Base-by-base conservation (phyloP, 37 sponge, comb jelly and placozoan species). In the Hexactinellida sp. region DNA sequence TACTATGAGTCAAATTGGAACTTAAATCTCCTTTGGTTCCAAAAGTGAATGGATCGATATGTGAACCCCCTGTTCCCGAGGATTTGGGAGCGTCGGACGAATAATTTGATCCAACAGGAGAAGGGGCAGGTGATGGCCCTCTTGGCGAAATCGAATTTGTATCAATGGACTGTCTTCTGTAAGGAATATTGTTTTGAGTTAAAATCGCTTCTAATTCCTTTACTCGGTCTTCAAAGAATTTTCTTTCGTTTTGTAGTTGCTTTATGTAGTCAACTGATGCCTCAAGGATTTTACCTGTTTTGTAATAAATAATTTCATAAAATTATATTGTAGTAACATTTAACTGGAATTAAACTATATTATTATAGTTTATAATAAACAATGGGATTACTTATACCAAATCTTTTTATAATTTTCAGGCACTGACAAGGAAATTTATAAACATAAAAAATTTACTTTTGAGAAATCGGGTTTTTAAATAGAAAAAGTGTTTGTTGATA, bases 71-170 rank as follows among this genome's bases (percentile, higher is more conserved):
- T 23, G 76, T 63, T 1, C 76, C 76, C 5, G 76, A 21, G 30
- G 76, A 63, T n/a, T 63, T 63, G 76, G 76, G 76, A 3, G 76
- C 76, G 76, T 63, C 76, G 34, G 76, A 63, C 32, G 76, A 63
- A n/a, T 63, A 63, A n/a, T 63, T 63, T 3, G 76, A 63, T 28
- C 76, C 76, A 7, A 63, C 76, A 3, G 76, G 76, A 63, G 76
- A 63, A 1, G 76, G 76, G 28, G 76, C 76, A 10, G 76, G 76
- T 7, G 76, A 63, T 5, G 76, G 25, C 3, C 76, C 76, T 23
- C 76, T 10, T 25, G 76, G 13, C 19, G 76, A 63, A 28, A 63
- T 23, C 3, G 76, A 63, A 63, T n/a, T n/a, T 10, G 76, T 63
- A n/a, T 63, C 76, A n/a, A 63, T 28, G 3, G 76, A 63, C 32